Conservation (phyloP, 1,140 invertebrate genomes). For the Drosophila grimshawi region DNA sequence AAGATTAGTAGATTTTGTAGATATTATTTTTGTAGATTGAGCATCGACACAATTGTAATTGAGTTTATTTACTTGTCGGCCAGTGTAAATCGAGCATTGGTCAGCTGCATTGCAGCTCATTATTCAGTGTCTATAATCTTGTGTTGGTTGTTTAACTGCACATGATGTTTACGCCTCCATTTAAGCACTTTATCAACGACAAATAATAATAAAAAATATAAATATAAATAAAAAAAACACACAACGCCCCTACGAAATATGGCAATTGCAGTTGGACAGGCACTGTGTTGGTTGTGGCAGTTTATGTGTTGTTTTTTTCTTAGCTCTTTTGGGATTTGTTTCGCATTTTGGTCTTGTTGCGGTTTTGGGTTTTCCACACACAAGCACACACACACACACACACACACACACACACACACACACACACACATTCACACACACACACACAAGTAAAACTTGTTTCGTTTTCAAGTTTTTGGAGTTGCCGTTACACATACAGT, state of each 20-base stretch:
- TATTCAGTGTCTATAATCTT: too few relatives aligned
- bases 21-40: too few relatives aligned
- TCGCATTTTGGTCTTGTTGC: background rate
- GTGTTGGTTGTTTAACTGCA: background rate
- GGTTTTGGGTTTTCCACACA: background rate
- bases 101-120: background rate
- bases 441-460: constrained; percentile 51
- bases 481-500: constrained; percentile 46
- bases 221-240: background rate
- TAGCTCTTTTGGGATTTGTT: background rate
- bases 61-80: too few relatives aligned
- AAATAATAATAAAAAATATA: background rate
- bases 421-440: background rate
- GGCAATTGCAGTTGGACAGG: background rate
- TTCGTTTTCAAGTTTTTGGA: constrained; percentile 65
- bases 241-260: background rate
- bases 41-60: too few relatives aligned
- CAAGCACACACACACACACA: constrained; percentile 3
- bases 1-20: too few relatives aligned
- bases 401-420: constrained; percentile 2
- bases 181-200: background rate
- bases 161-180: background rate
- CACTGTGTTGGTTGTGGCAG: background rate
- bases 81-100: too few relatives aligned
- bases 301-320: background rate